These are phyloP conservation scores for Gadopsis bispinosus DNA, from an alignment of 2,797 vertebrate species.

Conservation along the genomic window DNA sequence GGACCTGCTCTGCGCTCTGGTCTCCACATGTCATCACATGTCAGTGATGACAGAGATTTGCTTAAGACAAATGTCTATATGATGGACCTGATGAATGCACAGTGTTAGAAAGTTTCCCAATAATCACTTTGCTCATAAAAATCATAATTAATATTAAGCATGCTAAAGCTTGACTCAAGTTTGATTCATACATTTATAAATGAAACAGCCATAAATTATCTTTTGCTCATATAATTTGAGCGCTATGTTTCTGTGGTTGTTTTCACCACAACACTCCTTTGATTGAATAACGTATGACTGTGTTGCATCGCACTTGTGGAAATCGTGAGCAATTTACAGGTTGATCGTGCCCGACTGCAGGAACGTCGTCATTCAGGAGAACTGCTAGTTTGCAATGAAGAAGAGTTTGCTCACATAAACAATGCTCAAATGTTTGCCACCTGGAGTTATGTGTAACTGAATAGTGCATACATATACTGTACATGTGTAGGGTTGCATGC, in stretches of 20 bases:
- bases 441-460: conserved; percentile 54
- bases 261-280: conserved; percentile 2
- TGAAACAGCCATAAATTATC: conserved; percentile 31
- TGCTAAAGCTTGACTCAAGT: conserved; percentile 71
- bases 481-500: conserved; percentile 56
- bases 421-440: conserved; percentile 45
- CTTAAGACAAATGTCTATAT: conserved; percentile 36
- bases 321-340: conserved; percentile 49
- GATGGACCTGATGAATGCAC: conserved; percentile 44
- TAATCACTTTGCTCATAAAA: conserved; percentile 42
- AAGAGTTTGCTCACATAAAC: conserved; percentile 45
- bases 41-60: conserved; percentile 48
- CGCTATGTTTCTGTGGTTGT: neutral
- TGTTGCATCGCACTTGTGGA: conserved; percentile 38
- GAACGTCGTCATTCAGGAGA: conserved; percentile 49
- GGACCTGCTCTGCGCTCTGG: conserved; percentile 37
- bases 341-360: conserved; percentile 2
- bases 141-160: conserved; percentile 64
- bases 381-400: conserved; percentile 22
- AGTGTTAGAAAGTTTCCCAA: conserved; percentile 47
- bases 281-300: conserved; percentile 16
- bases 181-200: conserved; percentile 31
- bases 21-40: conserved; percentile 70
- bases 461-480: conserved; percentile 76
- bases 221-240: neutral